Evolutionary conservation across 1,140 invertebrate genomes (phyloP).

Genomic region (Zaprionus africanus): DNA sequence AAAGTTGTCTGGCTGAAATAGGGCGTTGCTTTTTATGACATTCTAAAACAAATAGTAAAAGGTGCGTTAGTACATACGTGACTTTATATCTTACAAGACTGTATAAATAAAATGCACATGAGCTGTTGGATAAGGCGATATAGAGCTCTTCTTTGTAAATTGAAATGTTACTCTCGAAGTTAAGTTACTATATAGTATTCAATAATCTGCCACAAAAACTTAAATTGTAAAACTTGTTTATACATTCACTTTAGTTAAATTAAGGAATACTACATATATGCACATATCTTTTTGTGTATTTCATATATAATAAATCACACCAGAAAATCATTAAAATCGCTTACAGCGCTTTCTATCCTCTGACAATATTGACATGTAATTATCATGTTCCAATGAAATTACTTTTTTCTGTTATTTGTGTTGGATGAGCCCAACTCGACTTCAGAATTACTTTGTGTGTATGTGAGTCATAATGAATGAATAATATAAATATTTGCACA

Average conservation of each 20-base stretch:
- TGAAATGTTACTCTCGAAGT: no score
- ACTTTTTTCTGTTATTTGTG: background rate
- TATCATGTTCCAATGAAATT: conserved; percentile 35
- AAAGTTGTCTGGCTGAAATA: background rate
- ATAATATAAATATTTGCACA: conserved; percentile 47
- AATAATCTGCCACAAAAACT: no score
- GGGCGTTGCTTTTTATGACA: no score
- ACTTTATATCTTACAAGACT: no score
- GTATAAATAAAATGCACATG: no score
- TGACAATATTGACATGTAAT: conserved; percentile 22
- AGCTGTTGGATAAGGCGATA: no score
- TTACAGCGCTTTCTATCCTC: conserved; percentile 14
- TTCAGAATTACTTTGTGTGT: background rate
- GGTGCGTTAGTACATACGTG: no score
- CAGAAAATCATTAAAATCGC: background rate
- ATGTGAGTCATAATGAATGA: conserved; percentile 37
- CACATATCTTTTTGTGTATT: background rate
- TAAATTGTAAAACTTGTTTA: no score
- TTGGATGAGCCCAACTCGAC: background rate
- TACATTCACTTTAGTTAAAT: background rate
- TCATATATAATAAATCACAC: background rate
- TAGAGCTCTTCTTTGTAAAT: no score
- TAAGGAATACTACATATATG: background rate
- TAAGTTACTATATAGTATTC: no score
- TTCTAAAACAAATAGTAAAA: no score